These are phyloP conservation scores for Corythornis vintsioides DNA, from an alignment of 2,113 vertebrate genomes.

Conservation along the genomic window DNA sequence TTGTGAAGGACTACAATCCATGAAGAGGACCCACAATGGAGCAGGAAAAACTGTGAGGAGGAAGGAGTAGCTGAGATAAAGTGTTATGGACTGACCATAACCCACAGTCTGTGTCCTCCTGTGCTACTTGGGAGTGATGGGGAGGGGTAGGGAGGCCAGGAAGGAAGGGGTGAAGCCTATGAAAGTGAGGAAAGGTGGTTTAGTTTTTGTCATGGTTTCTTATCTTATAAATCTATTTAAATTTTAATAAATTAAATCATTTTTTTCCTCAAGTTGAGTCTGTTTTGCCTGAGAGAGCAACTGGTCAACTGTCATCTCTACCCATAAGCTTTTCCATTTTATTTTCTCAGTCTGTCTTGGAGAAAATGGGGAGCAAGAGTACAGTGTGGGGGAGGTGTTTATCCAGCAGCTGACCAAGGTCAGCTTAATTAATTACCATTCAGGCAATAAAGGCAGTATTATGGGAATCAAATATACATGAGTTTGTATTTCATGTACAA, in stretches of 20 bases:
- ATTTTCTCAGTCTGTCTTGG: neutral
- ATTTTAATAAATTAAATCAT: neutral
- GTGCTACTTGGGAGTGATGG: rapidly evolving
- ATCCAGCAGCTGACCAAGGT: neutral
- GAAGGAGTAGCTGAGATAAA: neutral
- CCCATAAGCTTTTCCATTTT: neutral
- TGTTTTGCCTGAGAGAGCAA: neutral
- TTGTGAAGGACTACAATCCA: neutral
- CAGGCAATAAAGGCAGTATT: neutral
- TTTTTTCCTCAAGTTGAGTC: neutral
- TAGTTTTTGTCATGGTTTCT: neutral
- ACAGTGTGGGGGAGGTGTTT: rapidly evolving
- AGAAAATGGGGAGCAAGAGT: neutral
- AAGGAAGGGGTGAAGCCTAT: neutral
- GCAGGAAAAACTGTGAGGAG: neutral
- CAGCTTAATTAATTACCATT: neutral
- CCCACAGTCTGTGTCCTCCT: rapidly evolving
- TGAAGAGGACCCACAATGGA: neutral
- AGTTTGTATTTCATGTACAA: neutral
- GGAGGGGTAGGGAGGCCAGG: neutral
- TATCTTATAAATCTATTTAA: neutral
- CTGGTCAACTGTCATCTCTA: neutral
- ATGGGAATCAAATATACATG: neutral
- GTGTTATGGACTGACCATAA: neutral
- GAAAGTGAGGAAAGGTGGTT: neutral